Evolutionary conservation across 2,113 vertebrate genomes (phyloP), one percentile per base, ranked within the genome.

Genomic region (Xiphorhynchus elegans): DNA sequence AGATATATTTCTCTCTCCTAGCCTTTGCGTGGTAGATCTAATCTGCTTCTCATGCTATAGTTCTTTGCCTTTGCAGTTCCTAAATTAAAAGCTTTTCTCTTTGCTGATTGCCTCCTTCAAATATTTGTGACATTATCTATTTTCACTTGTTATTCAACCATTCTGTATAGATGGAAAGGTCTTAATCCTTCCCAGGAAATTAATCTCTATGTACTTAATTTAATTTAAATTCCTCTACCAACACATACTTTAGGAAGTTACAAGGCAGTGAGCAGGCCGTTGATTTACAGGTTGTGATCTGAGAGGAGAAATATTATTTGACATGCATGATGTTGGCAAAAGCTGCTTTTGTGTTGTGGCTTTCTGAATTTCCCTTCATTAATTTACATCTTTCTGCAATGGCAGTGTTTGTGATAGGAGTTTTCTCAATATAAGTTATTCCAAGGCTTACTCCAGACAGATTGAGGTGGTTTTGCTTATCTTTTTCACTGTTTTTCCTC

Each of bases 101-200:
- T 77, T 72, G 23, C n/a, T 17, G 28, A 59, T 90, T 93, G 26
- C 67, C 29, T 73, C 50, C 46, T 88, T 94, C 78, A 91, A 82
- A 68, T 80, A 90, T 90, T 94, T 85, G 39, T 79, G 42, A 33
- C 40, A 89, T 16, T 83, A 73, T 95, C 20, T 81, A 31, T 46
- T 89, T 95, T 83, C 18, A 42, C 28, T 93, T 91, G 28, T 76
- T 91, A 74, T 85, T 95, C 78, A 93, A 1, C 56, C 39, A 7
- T 87, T 68, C 25, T 2, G 0, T 73, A 62, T 60, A 79, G 52
- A 82, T 89, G 37, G 40, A 87, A 89, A 86, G 70, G 83, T 91
- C 84, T 87, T 94, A 92, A 94, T 92, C 73, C 33, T 74, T 44
- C 37, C 47, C 35, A 78, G 67, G 72, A 96, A 93, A 95, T 92